Base-by-base conservation (phyloP, 2,113 vertebrate species). In the Thunnus maccoyii region DNA sequence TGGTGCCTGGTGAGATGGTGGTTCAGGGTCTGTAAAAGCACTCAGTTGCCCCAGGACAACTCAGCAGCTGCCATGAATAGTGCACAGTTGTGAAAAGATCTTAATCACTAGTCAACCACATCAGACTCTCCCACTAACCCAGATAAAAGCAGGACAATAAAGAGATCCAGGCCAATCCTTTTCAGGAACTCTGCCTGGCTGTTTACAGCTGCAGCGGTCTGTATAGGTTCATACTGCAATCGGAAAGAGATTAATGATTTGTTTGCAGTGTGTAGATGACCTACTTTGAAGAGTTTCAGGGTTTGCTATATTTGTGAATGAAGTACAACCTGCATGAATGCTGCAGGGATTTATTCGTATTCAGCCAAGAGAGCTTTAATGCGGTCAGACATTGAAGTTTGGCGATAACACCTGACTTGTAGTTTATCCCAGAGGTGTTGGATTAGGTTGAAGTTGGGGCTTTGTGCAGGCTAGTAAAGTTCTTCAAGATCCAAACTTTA, bases 51-150 rank as follows among this genome's bases (percentile, higher is more conserved):
- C 48, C 30, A 46, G 44, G 14, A 44, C 67, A 71, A 41, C 80
- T 55, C 57, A 14, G 55, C 76, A 61, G 66, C 78, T 80, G 82
- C 74, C 80, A 78, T 32, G 63, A 74, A 79, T 48, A 54, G 70
- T 56, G 50, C 66, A 74, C 65, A 60, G 77, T 47, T 46, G 72
- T 54, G 27, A 83, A 30, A 82, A 83, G 80, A 75, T 83, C 80
- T 78, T 79, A 64, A 77, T 90, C 86, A 69, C 72, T 27, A 74
- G 78, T 77, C 55, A 63, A 22, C 75, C 16, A 5, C 60, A 69
- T 50, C 77, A 80, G 52, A 17, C 73, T 89, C 75, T 70, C 78
- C 86, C 78, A 86, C 76, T 90, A 77, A 89, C 89, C 87, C 86
- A 86, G 76, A 85, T 91, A 65, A 30, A 68, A 76, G 61, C 30